Evolutionary conservation across 2,888 invertebrate species (phyloP).

Genomic region (Phortica okadai): DNA sequence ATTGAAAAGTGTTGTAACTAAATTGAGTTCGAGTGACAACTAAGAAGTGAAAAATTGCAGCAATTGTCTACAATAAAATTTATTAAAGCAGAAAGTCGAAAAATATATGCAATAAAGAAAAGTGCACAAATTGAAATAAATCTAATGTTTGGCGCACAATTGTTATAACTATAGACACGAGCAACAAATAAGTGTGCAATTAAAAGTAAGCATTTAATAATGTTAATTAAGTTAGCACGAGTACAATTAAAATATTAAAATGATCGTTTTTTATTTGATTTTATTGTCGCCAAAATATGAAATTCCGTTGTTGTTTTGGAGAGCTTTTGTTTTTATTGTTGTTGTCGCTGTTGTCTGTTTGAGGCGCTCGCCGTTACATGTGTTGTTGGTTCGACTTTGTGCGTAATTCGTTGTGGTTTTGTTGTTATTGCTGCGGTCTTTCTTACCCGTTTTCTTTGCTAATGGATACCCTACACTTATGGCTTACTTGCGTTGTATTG

Average conservation of each 20-base stretch:
- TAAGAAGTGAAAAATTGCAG: conserved; percentile 5
- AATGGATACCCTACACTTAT: no score
- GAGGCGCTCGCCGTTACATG: background rate
- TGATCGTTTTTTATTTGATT: no score
- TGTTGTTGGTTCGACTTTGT: background rate
- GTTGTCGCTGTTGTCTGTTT: background rate
- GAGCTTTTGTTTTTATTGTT: background rate
- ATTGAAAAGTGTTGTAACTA: conserved; percentile 49
- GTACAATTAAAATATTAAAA: no score
- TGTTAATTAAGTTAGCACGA: no score
- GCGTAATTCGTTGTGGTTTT: background rate
- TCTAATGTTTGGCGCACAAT: background rate
- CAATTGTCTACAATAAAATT: background rate
- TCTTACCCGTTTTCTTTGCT: background rate
- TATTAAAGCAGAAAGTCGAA: background rate
- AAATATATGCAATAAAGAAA: background rate
- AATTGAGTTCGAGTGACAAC: no score
- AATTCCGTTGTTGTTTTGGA: background rate
- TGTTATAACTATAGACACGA: no score
- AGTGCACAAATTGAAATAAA: background rate
- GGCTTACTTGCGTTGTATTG: background rate
- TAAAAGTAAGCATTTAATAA: no score
- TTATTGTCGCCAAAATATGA: background rate
- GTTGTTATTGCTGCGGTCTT: background rate
- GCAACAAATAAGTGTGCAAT: no score